These are phyloP conservation scores for Melanotaenia nigrans DNA, from an alignment of 2,797 vertebrate species.

Conservation along the genomic window DNA sequence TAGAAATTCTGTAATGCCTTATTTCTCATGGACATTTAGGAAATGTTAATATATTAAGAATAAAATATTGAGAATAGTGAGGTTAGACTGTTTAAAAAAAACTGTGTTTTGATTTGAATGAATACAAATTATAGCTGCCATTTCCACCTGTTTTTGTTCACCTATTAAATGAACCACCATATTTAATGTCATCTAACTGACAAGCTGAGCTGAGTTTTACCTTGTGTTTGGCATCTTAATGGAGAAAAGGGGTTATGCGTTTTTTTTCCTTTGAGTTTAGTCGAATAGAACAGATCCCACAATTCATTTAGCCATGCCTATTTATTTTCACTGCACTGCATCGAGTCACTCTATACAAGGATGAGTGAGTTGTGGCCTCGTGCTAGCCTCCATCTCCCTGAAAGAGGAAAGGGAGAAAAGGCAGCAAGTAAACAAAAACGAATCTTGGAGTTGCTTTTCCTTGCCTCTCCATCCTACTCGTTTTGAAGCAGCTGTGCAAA, in stretches of 20 bases:
- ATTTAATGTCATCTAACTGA: conserved; percentile 61
- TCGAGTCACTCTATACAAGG: conserved; percentile 70
- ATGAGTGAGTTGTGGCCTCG: conserved; percentile 79
- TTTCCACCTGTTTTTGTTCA: conserved; percentile 41
- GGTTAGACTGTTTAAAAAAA: conserved; percentile 4
- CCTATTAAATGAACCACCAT: conserved; percentile 45
- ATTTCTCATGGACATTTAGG: background rate
- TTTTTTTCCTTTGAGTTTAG: conserved; percentile 45
- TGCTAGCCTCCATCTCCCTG: conserved; percentile 71
- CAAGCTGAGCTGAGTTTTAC: conserved; percentile 61
- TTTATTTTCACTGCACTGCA: conserved; percentile 69
- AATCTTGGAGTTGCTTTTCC: conserved; percentile 72
- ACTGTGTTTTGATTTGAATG: conserved; percentile 21
- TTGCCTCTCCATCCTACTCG: conserved; percentile 75
- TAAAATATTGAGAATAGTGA: conserved; percentile 13
- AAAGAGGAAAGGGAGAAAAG: conserved; percentile 76
- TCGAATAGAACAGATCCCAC: conserved; percentile 73
- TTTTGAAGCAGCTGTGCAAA: conserved; percentile 80
- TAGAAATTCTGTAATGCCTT: background rate
- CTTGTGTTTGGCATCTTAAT: conserved; percentile 67
- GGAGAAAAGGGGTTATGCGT: conserved; percentile 69
- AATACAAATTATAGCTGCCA: conserved; percentile 42
- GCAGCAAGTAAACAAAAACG: conserved; percentile 73
- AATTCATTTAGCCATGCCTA: conserved; percentile 75
- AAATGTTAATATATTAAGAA: conserved; percentile 3